A percentile compares a stretch with the other conserved stretches of the same genome.
Evolutionary conservation across 2,888 invertebrate genomes (phyloP).

Genomic region (Phengaris arion): DNA sequence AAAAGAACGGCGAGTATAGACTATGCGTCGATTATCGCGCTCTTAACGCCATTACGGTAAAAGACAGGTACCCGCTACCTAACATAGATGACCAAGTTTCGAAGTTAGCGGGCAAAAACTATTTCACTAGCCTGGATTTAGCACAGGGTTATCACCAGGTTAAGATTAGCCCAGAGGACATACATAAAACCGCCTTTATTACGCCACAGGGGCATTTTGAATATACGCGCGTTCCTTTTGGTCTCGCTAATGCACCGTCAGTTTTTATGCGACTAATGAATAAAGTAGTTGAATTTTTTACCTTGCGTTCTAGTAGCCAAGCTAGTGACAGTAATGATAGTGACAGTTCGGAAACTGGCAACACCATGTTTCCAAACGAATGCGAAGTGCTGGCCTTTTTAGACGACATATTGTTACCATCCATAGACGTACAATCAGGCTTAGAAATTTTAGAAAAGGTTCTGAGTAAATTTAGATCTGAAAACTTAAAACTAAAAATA

Average conservation of each 20-base stretch:
- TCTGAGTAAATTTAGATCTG: no score
- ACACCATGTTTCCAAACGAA: no score
- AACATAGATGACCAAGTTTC: constrained; percentile 43
- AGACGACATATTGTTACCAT: no score
- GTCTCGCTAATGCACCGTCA: constrained; percentile 37
- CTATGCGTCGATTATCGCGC: neutral
- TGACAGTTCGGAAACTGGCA: no score
- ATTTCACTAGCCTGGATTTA: constrained; percentile 40
- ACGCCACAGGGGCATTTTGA: constrained; percentile 41
- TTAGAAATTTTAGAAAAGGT: no score
- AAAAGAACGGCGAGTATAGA: constrained; percentile 42
- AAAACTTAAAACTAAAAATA: no score
- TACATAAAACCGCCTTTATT: constrained; percentile 40
- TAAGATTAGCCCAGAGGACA: constrained; percentile 32
- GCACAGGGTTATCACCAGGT: constrained; percentile 41
- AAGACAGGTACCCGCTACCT: constrained; percentile 42
- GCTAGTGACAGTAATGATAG: no score
- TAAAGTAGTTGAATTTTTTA: no score
- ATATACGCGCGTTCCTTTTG: constrained; percentile 40
- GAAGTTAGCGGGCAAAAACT: constrained; percentile 39
- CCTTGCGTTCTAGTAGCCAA: no score
- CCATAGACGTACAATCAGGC: no score
- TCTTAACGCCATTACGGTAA: constrained; percentile 34
- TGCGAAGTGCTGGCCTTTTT: no score
- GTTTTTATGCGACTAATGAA: no score